Conservation (phyloP, 2,113 vertebrate genomes). For the Desmodus rotundus region DNA sequence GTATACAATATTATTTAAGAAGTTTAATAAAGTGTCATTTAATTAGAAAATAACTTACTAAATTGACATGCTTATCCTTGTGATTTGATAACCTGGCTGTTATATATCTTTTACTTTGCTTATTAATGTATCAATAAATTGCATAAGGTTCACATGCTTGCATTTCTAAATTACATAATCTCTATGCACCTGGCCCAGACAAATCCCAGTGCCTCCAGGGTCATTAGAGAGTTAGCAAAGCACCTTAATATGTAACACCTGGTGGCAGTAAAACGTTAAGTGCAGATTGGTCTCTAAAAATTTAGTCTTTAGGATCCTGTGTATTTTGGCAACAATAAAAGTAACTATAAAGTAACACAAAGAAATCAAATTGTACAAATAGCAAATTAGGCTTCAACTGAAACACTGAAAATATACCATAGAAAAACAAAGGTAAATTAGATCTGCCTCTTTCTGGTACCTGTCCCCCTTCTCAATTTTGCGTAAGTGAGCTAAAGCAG, state of each 20-base stretch:
- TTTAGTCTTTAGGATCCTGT: constrained; percentile 11
- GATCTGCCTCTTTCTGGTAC: background rate
- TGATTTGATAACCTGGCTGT: background rate
- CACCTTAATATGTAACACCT: constrained; percentile 19
- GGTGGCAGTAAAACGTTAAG: constrained; percentile 8
- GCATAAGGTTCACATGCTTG: background rate
- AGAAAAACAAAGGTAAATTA: background rate
- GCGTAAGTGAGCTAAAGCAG: background rate
- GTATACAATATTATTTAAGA: background rate
- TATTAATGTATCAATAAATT: background rate
- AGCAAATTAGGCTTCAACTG: background rate
- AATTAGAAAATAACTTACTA: background rate
- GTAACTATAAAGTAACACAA: background rate
- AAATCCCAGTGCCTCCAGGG: background rate
- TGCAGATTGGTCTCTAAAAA: background rate
- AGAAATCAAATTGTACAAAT: background rate
- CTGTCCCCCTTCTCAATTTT: background rate
- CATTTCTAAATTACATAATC: background rate
- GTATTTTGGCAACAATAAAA: constrained; percentile 22
- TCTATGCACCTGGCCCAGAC: background rate
- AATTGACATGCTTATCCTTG: background rate
- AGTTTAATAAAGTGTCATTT: background rate
- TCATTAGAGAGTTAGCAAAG: constrained; percentile 30
- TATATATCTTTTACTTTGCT: background rate
- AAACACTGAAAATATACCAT: background rate